Evolutionary conservation across 2,888 invertebrate genomes (phyloP), one percentile per base, ranked within the genome.

Genomic region (Apamea crenata): DNA sequence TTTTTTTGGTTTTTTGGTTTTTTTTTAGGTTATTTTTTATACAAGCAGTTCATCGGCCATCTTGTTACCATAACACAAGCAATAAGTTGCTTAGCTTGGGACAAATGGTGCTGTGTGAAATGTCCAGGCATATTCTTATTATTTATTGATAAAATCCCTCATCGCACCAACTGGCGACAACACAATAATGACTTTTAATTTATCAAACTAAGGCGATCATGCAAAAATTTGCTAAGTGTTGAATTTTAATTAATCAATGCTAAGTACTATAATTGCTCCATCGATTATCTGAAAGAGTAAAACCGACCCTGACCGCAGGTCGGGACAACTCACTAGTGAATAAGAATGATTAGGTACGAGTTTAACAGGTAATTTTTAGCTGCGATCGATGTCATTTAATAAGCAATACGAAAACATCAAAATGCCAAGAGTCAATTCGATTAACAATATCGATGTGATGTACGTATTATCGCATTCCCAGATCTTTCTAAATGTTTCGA

Each of bases 241-340:
- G 78, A 29, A 65, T 72, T 78, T 71, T 79, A 56, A 69, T 56
- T n/a, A 63, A 78, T 63, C n/a, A 71, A 36, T 78, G 21, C 25
- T 61, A 53, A 61, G n/a, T 67, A 56, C 25, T 65, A 10, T 73
- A 79, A 80, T 74, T 59, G 29, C 10, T 56, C n/a, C 47, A 56
- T 25, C 25, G 18, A 78, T 80, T 73, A 59, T 61, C 40, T 44
- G 14, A 80, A 61, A 53, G 16, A 44, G 50, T 53, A 61, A 78
- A 44, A 14, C n/a, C 16, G 59, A 74, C 80, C 66, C 56, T 80
- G 80, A 74, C 40, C 74, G 32, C 67, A 50, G 32, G n/a, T 32
- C 40, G 32, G 79, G 29, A 73, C 56, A 56, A 72, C 66, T n/a
- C n/a, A 72, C 53, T 66, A 18, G 16, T 36, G 25, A 79, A 29